phyloP scores from a whole-genome alignment of 2,797 vertebrate species.

The Acipenser transmontanus region DNA sequence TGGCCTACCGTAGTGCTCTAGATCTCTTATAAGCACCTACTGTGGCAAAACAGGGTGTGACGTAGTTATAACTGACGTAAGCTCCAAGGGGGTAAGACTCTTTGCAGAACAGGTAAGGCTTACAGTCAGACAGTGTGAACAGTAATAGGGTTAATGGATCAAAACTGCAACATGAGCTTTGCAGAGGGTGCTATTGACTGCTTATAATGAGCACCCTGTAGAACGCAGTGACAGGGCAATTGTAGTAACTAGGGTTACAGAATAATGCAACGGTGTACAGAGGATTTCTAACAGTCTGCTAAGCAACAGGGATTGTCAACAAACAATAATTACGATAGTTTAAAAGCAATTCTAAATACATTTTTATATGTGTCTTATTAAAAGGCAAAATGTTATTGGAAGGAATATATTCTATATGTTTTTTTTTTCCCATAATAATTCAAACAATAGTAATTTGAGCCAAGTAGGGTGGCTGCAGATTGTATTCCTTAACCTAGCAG shows the following conservation, averaged over 20 bases:
- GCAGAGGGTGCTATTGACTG: slow-evolving; percentile 22
- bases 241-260: slow-evolving; percentile 20
- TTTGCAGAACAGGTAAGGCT: slow-evolving; percentile 35
- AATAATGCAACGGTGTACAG: slow-evolving; percentile 19
- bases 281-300: slow-evolving; percentile 21
- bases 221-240: slow-evolving; percentile 24
- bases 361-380: no score
- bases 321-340: slow-evolving; percentile 21
- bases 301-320: slow-evolving; percentile 23
- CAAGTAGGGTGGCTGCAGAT: no score
- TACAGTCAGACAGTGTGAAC: slow-evolving; percentile 33
- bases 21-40: no score
- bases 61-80: slow-evolving; percentile 26
- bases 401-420: no score
- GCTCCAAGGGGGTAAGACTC: slow-evolving; percentile 9
- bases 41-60: neutral
- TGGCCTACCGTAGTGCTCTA: no score
- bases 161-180: slow-evolving; percentile 25
- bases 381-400: no score
- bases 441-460: no score
- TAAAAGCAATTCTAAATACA: no score
- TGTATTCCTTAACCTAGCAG: no score
- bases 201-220: slow-evolving; percentile 14
- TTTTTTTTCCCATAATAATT: no score
- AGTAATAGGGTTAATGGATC: slow-evolving; percentile 55